Evolutionary conservation across 2,113 vertebrate species (phyloP).

Genomic region (Spilogale gracilis): DNA sequence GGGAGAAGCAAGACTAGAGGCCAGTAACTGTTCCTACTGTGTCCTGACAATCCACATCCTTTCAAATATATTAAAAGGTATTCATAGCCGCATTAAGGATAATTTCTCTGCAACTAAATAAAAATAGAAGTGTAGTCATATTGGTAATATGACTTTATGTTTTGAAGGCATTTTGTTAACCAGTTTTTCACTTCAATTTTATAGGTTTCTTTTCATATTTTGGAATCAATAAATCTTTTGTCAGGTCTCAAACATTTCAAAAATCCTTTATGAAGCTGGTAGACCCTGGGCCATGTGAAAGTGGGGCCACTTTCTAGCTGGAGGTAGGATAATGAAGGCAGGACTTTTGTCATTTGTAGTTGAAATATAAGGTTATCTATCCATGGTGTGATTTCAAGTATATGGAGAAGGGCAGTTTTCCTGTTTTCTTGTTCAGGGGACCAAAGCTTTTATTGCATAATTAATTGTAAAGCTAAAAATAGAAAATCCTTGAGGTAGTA

Average conservation of each 20-base stretch:
- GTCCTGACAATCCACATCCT: no score
- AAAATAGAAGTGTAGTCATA: not conserved
- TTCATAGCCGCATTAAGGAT: not conserved
- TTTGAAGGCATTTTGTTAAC: conserved; percentile 10
- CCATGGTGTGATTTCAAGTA: not conserved
- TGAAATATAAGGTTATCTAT: not conserved
- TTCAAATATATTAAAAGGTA: not conserved
- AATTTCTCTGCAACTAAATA: not conserved
- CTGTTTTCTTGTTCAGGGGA: not conserved
- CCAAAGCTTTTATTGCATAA: not conserved
- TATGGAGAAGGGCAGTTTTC: not conserved
- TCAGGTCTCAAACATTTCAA: not conserved
- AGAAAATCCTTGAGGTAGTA: not conserved
- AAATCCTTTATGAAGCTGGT: not conserved
- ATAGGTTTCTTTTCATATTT: not conserved
- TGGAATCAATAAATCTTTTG: not conserved
- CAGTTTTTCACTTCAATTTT: not conserved
- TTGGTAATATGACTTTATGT: not conserved
- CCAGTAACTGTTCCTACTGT: not conserved
- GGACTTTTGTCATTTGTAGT: not conserved
- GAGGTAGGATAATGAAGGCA: not conserved
- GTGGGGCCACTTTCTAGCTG: not conserved
- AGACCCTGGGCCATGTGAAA: not conserved
- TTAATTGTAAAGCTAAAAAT: conserved; percentile 16
- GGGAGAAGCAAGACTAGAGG: not conserved